Conservation (phyloP, 2,888 invertebrate species). For the Protonemura montana region DNA sequence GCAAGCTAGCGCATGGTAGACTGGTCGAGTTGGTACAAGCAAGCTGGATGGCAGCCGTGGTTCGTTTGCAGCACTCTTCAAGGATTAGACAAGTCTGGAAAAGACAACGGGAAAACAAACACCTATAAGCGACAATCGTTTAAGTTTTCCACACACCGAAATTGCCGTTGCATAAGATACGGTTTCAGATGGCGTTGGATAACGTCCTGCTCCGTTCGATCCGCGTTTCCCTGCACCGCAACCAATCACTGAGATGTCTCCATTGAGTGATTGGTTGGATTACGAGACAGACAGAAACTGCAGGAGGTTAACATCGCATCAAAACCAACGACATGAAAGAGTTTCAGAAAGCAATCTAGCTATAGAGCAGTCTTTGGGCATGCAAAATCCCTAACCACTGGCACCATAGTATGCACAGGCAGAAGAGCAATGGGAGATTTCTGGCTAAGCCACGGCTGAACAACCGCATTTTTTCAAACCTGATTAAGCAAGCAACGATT, state of each 20-base stretch:
- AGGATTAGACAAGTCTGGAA: conserved; percentile 52
- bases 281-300: no score
- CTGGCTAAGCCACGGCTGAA: no score
- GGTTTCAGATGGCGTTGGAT: not conserved
- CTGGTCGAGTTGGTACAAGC: conserved; percentile 57
- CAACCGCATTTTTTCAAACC: not conserved
- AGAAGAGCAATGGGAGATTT: not conserved
- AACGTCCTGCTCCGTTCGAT: not conserved
- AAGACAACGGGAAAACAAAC: conserved; percentile 49
- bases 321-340: no score
- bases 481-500: not conserved
- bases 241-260: no score
- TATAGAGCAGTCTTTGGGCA: not conserved
- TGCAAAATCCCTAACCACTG: not conserved
- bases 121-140: conserved; percentile 35
- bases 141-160: not conserved
- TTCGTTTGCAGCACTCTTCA: conserved; percentile 51
- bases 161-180: not conserved
- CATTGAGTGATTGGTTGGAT: no score
- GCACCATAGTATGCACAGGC: not conserved
- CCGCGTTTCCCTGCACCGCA: no score
- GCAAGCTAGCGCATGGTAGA: conserved; percentile 51
- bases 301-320: no score
- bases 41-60: conserved; percentile 58
- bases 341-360: no score